These are phyloP conservation scores for Dolomedes plantarius DNA, from an alignment of 2,888 invertebrate genomes.

Conservation along the genomic window DNA sequence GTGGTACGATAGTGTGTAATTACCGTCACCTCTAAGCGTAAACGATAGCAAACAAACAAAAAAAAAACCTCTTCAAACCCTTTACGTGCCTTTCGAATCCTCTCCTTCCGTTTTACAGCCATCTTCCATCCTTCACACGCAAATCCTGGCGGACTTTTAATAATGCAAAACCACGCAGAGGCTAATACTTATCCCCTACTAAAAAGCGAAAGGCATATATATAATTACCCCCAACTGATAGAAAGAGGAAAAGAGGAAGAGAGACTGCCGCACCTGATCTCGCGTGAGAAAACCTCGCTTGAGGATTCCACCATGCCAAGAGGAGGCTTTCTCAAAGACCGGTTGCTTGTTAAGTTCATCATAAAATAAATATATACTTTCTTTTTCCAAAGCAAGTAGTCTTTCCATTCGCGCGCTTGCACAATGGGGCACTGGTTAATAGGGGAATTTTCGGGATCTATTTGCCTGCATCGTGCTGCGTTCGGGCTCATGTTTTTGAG, in stretches of 20 bases:
- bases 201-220: conserved; percentile 24
- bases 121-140: conserved; percentile 22
- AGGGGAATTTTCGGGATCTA: conserved; percentile 25
- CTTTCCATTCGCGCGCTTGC: conserved; percentile 22
- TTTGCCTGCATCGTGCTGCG: conserved; percentile 29
- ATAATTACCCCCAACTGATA: conserved; percentile 54
- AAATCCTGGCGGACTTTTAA: conserved; percentile 16
- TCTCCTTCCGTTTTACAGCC: conserved; percentile 21
- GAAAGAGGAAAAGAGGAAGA: background rate
- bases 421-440: conserved; percentile 45
- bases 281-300: conserved; percentile 41
- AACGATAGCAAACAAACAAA: background rate
- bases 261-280: conserved; percentile 1
- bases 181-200: background rate
- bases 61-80: background rate
- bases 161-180: conserved; percentile 35
- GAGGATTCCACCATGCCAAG: conserved; percentile 10
- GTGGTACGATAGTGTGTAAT: conserved; percentile 18
- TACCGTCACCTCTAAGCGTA: conserved; percentile 11
- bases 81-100: conserved; percentile 15
- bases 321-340: conserved; percentile 10
- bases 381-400: conserved; percentile 22
- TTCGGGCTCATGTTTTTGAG: conserved; percentile 3
- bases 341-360: conserved; percentile 31
- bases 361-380: conserved; percentile 17